Conservation (phyloP, 2,113 vertebrate genomes). For the Indicator indicator region DNA sequence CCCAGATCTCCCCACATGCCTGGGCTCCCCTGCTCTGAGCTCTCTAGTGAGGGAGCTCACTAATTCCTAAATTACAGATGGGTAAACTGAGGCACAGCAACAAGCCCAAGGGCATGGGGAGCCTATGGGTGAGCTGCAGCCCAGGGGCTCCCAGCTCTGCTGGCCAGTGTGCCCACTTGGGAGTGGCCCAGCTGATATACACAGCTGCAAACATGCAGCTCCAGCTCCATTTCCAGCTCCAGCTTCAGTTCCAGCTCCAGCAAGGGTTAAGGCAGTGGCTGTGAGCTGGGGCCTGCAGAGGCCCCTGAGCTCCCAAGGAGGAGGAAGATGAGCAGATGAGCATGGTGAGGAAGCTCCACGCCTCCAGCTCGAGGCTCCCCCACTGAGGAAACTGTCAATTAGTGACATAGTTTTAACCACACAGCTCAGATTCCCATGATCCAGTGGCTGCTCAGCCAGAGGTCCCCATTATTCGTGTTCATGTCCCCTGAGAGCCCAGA, state of each 20-base stretch:
- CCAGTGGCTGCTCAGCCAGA: neutral
- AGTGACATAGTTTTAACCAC: neutral
- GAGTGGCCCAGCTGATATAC: accelerated
- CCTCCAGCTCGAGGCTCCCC: neutral
- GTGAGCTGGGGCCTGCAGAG: neutral
- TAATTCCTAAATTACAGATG: neutral
- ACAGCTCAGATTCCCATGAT: constrained; percentile 19
- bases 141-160: neutral
- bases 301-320: neutral
- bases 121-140: accelerated
- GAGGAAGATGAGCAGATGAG: constrained; percentile 44
- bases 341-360: neutral
- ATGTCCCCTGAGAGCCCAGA: neutral
- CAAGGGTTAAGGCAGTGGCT: constrained; percentile 36
- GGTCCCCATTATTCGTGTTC: neutral
- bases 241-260: neutral
- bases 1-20: neutral
- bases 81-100: constrained; percentile 11
- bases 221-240: neutral
- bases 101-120: accelerated
- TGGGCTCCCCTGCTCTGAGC: neutral
- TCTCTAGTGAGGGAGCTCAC: neutral
- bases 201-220: accelerated
- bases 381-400: constrained; percentile 39
- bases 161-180: accelerated